A percentile compares a stretch with the other conserved stretches of the same genome.
phyloP scores from a whole-genome alignment of 2,113 vertebrate species.

The Trogon melanurus region DNA sequence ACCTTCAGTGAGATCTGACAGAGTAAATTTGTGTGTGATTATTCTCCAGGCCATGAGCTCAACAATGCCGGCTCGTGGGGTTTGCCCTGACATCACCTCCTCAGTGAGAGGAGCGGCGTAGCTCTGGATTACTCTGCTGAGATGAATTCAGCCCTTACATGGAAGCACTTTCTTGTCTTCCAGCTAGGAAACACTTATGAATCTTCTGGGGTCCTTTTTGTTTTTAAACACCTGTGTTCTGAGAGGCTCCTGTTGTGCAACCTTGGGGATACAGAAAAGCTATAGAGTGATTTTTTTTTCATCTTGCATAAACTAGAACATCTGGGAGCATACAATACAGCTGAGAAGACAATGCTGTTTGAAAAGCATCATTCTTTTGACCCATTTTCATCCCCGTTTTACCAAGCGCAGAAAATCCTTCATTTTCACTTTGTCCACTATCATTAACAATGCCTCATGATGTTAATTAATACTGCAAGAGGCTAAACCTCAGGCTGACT shows the following conservation, averaged over 20 bases:
- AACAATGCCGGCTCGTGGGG: background rate
- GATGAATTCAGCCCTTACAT: background rate
- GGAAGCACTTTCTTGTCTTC: background rate
- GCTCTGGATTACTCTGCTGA: background rate
- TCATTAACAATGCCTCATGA: conserved; percentile 6
- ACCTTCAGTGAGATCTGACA: background rate
- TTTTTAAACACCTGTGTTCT: background rate
- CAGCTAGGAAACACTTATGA: conserved; percentile 12
- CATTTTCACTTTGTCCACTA: conserved; percentile 48
- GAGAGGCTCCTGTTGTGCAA: background rate
- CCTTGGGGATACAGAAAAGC: background rate
- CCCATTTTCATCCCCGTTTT: conserved; percentile 26
- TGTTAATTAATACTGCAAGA: conserved; percentile 61
- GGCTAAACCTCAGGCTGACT: conserved; percentile 36
- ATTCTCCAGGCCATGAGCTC: background rate
- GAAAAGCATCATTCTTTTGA: conserved; percentile 39
- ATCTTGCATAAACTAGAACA: background rate
- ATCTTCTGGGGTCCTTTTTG: background rate
- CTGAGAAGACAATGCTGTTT: conserved; percentile 12
- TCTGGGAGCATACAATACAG: background rate
- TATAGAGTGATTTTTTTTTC: background rate
- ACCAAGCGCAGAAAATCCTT: background rate
- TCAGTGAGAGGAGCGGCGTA: background rate
- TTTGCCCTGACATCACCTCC: background rate
- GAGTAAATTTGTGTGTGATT: conserved; percentile 1